Evolutionary conservation across 2,888 invertebrate genomes (phyloP).

Genomic region (Xestia xanthographa): DNA sequence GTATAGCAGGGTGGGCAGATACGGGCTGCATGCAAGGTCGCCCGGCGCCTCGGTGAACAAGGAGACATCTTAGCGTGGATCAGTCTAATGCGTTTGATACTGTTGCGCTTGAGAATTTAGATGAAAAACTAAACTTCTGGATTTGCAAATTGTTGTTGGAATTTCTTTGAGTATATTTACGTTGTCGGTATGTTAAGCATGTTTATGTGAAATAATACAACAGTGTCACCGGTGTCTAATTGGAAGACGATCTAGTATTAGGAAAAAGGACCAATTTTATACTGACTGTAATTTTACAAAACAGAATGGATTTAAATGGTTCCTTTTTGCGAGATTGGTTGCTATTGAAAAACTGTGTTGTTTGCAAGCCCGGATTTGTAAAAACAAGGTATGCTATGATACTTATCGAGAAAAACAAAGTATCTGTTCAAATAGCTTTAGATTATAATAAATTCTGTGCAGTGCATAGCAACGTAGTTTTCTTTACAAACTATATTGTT

Average conservation of each 20-base stretch:
- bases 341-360: neutral
- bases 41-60: constrained; percentile 87
- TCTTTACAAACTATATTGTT: neutral
- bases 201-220: neutral
- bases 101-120: neutral
- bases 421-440: neutral
- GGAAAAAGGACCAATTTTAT: neutral
- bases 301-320: neutral
- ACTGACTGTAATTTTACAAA: neutral
- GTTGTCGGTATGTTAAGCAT: neutral
- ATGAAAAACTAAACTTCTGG: no score
- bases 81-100: constrained; percentile 56
- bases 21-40: constrained; percentile 85
- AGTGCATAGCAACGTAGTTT: neutral
- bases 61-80: constrained; percentile 76
- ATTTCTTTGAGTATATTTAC: neutral
- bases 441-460: neutral
- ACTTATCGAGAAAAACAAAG: neutral
- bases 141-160: neutral
- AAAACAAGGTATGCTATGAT: neutral
- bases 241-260: neutral
- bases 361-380: neutral
- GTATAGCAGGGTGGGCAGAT: constrained; percentile 73
- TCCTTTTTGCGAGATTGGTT: neutral
- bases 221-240: neutral